Evolutionary conservation across 2,797 vertebrate species (phyloP), one percentile per base, ranked within the genome.

Genomic region (Pagetopsis macropterus): DNA sequence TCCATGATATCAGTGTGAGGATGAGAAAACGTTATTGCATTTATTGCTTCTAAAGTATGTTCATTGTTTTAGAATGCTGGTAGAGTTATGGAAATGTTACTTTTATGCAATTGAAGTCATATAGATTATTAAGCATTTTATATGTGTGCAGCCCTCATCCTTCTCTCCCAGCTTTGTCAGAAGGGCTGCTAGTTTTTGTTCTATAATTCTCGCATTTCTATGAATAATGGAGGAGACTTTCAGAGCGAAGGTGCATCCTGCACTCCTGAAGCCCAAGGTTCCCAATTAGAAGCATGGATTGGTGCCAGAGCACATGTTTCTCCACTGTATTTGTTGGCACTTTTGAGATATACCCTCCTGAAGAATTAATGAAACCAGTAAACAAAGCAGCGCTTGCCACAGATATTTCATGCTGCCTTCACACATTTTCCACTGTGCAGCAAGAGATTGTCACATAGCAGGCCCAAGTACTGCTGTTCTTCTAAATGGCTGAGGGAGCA

Each of bases 311-410:
- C 88, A 92, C 92, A 93, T 94, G 90, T 92, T 93, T 92, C 84
- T 85, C 71, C 82, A 85, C 88, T 87, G 90, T 89, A 88, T 91
- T 91, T 90, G 91, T 92, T 94, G 92, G 91, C 92, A 93, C 93
- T 93, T 93, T 93, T 90, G 87, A 93, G 90, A 93, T 88, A 88
- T 87, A 90, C 76, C 84, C 91, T 93, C 87, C 91, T 95, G 87
- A 94, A 95, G 91, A 94, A 94, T 95, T 94, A 93, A 95, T 94
- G 93, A 94, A 94, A 94, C 79, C 87, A 86, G 80, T 90, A 91
- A 93, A 92, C 89, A 92, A 93, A 92, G 91, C 88, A 87, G 61
- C 41, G 63, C 91, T 88, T 77, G 86, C 89, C 84, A 89, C 89
- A 87, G 86, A 92, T 93, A 92, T 89, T 91, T 89, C 88, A 87